These are phyloP conservation scores for Chaetorhynchus papuensis DNA, from an alignment of 2,113 vertebrate species.

Conservation along the genomic window DNA sequence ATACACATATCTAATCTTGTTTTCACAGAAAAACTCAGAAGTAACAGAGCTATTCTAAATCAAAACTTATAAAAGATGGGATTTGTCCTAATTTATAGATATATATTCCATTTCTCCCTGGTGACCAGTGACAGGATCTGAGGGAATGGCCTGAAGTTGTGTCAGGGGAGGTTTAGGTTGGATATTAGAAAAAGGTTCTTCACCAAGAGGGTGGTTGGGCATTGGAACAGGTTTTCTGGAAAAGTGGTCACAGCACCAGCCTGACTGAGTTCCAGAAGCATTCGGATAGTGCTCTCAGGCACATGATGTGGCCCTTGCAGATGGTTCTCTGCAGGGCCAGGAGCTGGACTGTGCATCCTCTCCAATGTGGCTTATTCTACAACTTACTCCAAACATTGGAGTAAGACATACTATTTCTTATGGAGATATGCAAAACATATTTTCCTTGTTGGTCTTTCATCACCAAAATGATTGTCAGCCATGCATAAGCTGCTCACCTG, in stretches of 20 bases:
- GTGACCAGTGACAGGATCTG: background rate
- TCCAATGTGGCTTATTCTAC: background rate
- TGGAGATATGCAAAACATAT: background rate
- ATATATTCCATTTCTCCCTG: background rate
- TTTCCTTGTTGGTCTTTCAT: background rate
- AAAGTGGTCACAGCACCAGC: background rate
- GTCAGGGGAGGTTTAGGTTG: background rate
- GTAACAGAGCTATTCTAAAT: background rate
- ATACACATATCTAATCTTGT: background rate
- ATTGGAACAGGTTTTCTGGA: background rate
- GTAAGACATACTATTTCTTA: background rate
- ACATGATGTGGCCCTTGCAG: background rate
- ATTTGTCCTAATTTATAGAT: background rate
- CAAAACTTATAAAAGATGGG: background rate
- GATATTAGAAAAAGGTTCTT: background rate
- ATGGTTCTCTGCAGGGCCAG: background rate
- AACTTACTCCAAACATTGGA: background rate
- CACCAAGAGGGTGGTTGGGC: rapidly evolving
- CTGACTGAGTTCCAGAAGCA: background rate
- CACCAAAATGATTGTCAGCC: background rate
- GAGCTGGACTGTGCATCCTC: background rate
- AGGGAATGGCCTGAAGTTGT: background rate
- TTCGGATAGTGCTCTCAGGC: background rate
- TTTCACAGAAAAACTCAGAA: background rate
- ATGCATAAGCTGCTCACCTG: background rate